Base-by-base conservation (phyloP, 2,888 invertebrate genomes). In the Hyppa rectilinea region DNA sequence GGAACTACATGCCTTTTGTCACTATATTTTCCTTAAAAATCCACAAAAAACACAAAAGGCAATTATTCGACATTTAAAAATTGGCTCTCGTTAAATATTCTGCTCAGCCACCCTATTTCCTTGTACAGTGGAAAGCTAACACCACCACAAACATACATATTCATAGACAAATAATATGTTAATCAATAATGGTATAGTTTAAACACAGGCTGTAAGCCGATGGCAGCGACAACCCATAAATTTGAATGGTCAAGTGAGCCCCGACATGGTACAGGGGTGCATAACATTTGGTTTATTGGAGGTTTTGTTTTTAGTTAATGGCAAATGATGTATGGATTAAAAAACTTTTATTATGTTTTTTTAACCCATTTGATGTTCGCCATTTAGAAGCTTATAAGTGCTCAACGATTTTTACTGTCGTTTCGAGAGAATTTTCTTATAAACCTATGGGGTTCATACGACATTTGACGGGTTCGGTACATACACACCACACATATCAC, bases 211-310 rank as follows among this genome's bases (percentile, higher is more conserved):
- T 88, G 88, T 85, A 83, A 85, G 84, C 71, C 74, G 55, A 67
- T 89, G 92, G 88, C 87, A 90, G 78, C 89, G 93, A 93, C 92
- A 91, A 90, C 88, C 89, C 92, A 93, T 94, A 93, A 93, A 93
- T 94, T 93, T 93, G 90, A 93, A 93, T 92, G 94, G 94, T 92
- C 94, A 94, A 94, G 93, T 93, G 92, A 91, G 89, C 89, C 89
- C 86, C 89, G 89, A 91, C 92, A 87, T 85, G 66, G 77, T 73
- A 17, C 83, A 90, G 92, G 85, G 88, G 83, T 86, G 29, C 75
- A 29, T 53, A 91, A 93, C 93, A 70, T 67, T 56, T 23, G 69
- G 60, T 43, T 36, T 61, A 56, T 69, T 50, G 20, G 10, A 26
- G 20, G 26, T 65, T 55, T 69, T 69, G 69, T 69, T 74, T 64